These are phyloP conservation scores for Linurgus olivaceus DNA, from an alignment of 2,797 vertebrate genomes.

Conservation along the genomic window DNA sequence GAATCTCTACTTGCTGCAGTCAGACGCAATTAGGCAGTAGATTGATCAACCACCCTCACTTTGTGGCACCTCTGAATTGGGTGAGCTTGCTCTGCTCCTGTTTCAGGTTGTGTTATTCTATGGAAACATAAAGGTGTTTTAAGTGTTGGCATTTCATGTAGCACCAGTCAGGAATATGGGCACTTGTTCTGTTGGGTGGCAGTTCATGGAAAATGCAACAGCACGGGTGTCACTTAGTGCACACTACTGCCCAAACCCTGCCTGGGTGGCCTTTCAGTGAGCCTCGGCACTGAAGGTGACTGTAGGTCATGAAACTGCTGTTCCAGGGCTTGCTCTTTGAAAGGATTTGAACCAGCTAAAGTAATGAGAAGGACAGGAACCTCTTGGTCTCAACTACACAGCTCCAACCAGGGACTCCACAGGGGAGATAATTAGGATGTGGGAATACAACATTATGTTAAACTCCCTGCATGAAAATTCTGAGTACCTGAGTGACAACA, in stretches of 20 bases:
- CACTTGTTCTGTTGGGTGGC: background rate
- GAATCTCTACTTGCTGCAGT: background rate
- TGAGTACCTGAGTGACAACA: fast-evolving
- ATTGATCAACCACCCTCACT: background rate
- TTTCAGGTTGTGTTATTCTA: background rate
- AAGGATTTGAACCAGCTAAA: background rate
- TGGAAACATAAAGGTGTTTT: background rate
- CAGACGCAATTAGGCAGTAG: background rate
- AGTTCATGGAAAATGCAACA: background rate
- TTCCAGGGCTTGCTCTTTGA: background rate
- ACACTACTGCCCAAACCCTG: background rate
- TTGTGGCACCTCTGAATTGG: background rate
- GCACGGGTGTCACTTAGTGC: fast-evolving
- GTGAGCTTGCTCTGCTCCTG: background rate
- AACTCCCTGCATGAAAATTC: background rate
- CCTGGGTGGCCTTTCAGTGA: background rate
- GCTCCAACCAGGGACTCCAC: background rate
- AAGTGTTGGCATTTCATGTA: background rate
- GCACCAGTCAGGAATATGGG: background rate
- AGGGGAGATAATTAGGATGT: background rate
- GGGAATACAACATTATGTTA: background rate
- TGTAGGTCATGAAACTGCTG: background rate
- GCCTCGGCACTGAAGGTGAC: background rate
- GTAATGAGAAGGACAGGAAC: background rate
- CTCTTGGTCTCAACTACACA: background rate